Base-by-base conservation (phyloP, 2,888 invertebrate species). In the Eutolmus rufibarbis region DNA sequence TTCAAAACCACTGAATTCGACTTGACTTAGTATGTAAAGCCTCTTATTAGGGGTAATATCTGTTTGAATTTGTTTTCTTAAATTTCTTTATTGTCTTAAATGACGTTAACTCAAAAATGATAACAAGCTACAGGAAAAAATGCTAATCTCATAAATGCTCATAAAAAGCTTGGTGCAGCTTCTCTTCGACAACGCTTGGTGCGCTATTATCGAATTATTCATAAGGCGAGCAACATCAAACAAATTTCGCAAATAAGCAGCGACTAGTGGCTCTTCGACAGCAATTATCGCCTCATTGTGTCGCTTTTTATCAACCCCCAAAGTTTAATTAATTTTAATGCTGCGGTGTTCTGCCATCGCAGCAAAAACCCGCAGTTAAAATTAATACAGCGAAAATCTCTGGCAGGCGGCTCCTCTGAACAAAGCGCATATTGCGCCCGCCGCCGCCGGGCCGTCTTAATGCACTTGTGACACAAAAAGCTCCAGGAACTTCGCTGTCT, bases 391-490 rank as follows among this genome's bases (percentile, higher is more conserved):
- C 66, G 66, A 66, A 66, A 66, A 66, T 66, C 23, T 28, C 66
- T 66, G 66, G 66, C 66, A 66, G 23, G 66, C 8, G 66, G 57
- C 19, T n/a, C 57, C 23, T 23, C 23, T 2, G 57, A 57, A 23
- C 19, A 56, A 56, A 19, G 56, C 56, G 56, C 9, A 19, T 9
- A 19, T 1, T 12, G 40, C 40, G 40, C 7, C 34, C 34, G 1
- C 40, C 56, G 5, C 56, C 19, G 56, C 56, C 43, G 40, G 2
- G 56, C 14, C 37, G 12, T 46, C 79, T 28, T 79, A 79, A 79
- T 79, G 79, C 79, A 79, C 79, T 79, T 79, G 51, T 79, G 79
- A 79, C 79, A 79, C 79, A 46, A 79, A 79, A 51, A 40, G 28
- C 23, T 28, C 23, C 28, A 79, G 14, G 56, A 46, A 46, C 51